Evolutionary conservation across 2,113 vertebrate genomes (phyloP).

Genomic region (Xyrauchen texanus): DNA sequence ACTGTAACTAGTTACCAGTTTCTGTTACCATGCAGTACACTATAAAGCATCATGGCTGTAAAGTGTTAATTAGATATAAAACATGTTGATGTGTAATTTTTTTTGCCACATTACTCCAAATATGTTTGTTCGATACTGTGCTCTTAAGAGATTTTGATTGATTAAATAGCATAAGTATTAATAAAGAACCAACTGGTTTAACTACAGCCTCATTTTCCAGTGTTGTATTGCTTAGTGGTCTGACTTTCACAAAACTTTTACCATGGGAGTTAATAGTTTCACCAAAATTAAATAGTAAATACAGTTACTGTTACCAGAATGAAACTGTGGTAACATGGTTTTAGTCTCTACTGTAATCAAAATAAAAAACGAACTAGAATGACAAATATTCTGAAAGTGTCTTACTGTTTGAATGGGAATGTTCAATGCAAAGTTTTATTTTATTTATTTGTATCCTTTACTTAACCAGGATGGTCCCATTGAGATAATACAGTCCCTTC

Average conservation of each 20-base stretch:
- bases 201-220: neutral
- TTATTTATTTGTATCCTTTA: too few species aligned
- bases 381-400: too few species aligned
- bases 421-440: too few species aligned
- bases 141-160: neutral
- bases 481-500: too few species aligned
- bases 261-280: too few species aligned
- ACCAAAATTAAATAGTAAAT: too few species aligned
- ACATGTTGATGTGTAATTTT: neutral
- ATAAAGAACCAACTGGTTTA: neutral
- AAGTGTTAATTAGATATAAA: neutral
- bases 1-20: conserved; percentile 5
- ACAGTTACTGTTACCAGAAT: too few species aligned
- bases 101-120: neutral
- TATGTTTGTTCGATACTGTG: conserved; percentile 47
- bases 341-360: too few species aligned
- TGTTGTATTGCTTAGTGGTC: neutral
- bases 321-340: too few species aligned
- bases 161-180: neutral
- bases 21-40: neutral
- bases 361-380: too few species aligned
- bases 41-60: neutral
- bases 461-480: too few species aligned
- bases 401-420: too few species aligned
- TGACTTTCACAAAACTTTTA: neutral